phyloP scores from a whole-genome alignment of 2,797 vertebrate species.

The Heterohyrax brucei region DNA sequence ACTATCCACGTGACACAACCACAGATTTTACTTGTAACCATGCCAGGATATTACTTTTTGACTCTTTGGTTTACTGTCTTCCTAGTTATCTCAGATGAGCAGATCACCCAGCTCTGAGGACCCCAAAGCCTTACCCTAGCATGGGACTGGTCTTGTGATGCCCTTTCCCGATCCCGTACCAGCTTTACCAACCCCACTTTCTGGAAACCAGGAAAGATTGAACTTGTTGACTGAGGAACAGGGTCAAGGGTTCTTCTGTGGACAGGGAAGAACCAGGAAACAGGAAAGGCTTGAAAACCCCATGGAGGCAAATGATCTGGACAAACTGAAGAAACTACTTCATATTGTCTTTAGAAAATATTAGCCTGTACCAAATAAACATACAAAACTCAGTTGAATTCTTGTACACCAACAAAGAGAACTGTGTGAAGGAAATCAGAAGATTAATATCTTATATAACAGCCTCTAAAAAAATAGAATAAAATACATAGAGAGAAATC shows the following conservation, averaged over 20 bases:
- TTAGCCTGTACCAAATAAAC: not conserved
- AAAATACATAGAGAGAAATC: too few relatives aligned
- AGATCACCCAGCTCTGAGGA: not conserved
- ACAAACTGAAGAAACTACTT: not conserved
- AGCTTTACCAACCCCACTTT: not conserved
- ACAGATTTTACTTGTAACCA: not conserved
- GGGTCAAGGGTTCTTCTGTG: not conserved
- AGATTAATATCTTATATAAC: too few relatives aligned
- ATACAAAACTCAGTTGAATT: too few relatives aligned
- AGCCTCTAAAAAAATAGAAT: too few relatives aligned
- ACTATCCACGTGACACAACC: not conserved
- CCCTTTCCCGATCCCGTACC: not conserved
- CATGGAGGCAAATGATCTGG: not conserved
- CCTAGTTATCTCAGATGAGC: not conserved
- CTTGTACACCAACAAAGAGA: too few relatives aligned
- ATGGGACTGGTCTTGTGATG: not conserved
- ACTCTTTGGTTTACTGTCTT: not conserved
- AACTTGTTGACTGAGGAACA: not conserved
- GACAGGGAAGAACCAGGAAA: conserved; percentile 11
- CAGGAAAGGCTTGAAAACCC: not conserved
- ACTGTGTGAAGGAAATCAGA: too few relatives aligned
- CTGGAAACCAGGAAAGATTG: not conserved
- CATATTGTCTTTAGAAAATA: conserved; percentile 49
- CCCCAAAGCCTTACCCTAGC: not conserved
- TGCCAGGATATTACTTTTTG: not conserved